These are phyloP conservation scores for Hapalemur alaotrensis DNA, from an alignment of 2,797 vertebrate genomes.

Conservation along the genomic window DNA sequence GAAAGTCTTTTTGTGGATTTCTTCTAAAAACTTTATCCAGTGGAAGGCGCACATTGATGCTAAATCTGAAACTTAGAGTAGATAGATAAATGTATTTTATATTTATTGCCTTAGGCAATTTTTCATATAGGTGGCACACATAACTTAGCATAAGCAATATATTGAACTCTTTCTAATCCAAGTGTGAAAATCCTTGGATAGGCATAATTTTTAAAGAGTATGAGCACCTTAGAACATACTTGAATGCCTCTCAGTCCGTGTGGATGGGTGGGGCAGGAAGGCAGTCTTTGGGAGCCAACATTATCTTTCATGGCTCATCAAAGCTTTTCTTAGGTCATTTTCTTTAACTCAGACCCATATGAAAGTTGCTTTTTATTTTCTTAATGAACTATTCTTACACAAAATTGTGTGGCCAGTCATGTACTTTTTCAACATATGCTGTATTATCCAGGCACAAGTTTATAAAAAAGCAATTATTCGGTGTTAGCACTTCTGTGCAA, in stretches of 20 bases:
- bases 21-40: neutral
- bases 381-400: constrained; percentile 13
- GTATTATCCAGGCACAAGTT: constrained; percentile 35
- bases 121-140: neutral
- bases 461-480: constrained; percentile 24
- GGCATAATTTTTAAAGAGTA: neutral
- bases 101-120: neutral
- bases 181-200: neutral
- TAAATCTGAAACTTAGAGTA: neutral
- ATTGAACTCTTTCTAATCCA: neutral
- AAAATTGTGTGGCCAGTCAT: neutral
- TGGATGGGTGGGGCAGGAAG: neutral
- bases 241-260: neutral
- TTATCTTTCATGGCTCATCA: constrained; percentile 24
- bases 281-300: neutral
- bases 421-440: neutral
- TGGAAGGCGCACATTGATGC: neutral
- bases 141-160: neutral
- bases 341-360: constrained; percentile 8
- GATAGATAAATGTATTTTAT: neutral
- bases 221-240: neutral
- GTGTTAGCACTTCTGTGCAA: neutral
- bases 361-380: constrained; percentile 14
- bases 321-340: neutral
- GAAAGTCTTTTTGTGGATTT: neutral